A percentile compares a stretch with the other conserved stretches of the same genome.
Evolutionary conservation across 2,113 vertebrate genomes (phyloP).

Genomic region (Cheirogaleus medius): DNA sequence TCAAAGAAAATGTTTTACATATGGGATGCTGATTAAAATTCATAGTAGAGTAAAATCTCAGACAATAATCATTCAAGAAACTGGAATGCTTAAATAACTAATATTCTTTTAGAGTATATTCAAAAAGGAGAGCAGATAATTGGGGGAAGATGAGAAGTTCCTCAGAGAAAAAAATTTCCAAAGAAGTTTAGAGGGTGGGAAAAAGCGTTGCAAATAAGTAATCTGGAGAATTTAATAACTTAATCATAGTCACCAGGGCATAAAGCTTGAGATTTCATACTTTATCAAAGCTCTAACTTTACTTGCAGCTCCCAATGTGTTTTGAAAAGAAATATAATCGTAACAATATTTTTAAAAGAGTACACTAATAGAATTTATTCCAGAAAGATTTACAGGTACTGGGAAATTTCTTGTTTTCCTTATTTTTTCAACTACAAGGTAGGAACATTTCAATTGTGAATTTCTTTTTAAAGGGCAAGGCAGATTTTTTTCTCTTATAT

Average conservation of each 20-base stretch:
- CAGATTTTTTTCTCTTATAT: neutral
- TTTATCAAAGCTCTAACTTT: neutral
- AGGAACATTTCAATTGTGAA: neutral
- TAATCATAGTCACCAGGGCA: neutral
- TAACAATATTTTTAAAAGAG: neutral
- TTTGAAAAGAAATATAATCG: conserved; percentile 4
- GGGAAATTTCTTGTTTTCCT: neutral
- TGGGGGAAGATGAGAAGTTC: neutral
- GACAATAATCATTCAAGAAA: neutral
- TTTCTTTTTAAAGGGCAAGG: conserved; percentile 1
- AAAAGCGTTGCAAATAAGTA: neutral
- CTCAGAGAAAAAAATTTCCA: neutral
- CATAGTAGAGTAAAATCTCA: neutral
- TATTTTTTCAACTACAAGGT: neutral
- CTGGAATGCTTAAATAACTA: neutral
- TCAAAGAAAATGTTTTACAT: neutral
- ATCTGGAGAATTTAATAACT: neutral
- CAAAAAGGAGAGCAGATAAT: neutral
- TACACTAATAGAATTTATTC: neutral
- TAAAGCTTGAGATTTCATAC: conserved; percentile 7
- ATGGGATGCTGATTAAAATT: neutral
- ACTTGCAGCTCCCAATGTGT: neutral
- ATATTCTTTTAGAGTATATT: neutral
- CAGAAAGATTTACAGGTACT: neutral
- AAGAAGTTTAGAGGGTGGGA: neutral